Percentiles rank a stretch among this genome's conserved stretches.
These are phyloP conservation scores for Agrochola macilenta DNA, from an alignment of 2,888 invertebrate species.

Conservation along the genomic window DNA sequence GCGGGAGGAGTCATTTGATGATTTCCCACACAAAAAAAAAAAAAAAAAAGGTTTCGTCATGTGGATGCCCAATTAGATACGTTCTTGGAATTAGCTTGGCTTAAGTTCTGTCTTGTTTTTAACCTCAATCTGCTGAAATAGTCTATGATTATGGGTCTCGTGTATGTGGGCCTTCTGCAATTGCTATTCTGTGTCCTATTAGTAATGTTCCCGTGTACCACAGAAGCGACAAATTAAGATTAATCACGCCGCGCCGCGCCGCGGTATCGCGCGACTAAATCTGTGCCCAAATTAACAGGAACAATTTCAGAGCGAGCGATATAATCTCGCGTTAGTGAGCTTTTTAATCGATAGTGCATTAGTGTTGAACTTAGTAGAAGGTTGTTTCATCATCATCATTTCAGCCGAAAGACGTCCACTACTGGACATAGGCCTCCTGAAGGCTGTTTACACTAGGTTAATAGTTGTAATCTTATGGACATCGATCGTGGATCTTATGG, in stretches of 20 bases:
- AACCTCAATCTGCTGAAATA: no score
- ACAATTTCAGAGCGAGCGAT: conserved; percentile 69
- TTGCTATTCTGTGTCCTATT: background rate
- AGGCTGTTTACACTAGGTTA: conserved; percentile 20
- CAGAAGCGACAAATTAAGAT: conserved; percentile 74
- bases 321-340: conserved; percentile 35
- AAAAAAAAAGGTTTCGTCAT: no score
- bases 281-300: conserved; percentile 76
- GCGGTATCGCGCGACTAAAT: conserved; percentile 72
- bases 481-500: background rate
- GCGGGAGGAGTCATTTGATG: no score
- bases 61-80: background rate
- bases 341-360: conserved; percentile 53
- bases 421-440: background rate
- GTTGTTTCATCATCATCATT: background rate
- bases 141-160: background rate
- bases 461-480: background rate
- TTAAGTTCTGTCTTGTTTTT: no score
- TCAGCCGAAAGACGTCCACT: no score
- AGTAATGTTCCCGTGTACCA: conserved; percentile 47
- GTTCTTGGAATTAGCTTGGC: no score
- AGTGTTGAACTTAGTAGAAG: conserved; percentile 24
- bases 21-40: no score
- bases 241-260: conserved; percentile 66
- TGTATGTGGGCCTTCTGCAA: conserved; percentile 1